Evolutionary conservation across 2,797 vertebrate species (phyloP).

Genomic region (Leucoraja ocellata): DNA sequence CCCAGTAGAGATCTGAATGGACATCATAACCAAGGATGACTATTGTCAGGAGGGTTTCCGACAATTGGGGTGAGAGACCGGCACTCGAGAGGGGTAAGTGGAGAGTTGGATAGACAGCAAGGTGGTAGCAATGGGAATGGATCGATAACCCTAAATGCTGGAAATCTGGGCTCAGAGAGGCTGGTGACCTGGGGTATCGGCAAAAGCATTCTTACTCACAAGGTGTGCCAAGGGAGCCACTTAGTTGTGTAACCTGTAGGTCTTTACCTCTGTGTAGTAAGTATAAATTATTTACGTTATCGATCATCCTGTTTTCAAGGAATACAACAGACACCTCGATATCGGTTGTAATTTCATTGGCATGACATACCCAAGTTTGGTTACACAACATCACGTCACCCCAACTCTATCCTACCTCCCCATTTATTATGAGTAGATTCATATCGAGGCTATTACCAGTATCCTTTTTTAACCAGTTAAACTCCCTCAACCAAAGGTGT

Average conservation of each 20-base stretch:
- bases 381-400: neutral
- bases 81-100: neutral
- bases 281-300: neutral
- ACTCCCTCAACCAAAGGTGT: neutral
- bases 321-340: neutral
- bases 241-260: too few relatives aligned
- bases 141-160: neutral
- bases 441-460: neutral
- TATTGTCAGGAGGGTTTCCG: neutral
- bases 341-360: neutral
- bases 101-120: neutral
- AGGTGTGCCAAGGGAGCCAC: neutral
- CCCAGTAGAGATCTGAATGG: too few relatives aligned
- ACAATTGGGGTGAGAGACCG: neutral
- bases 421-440: neutral
- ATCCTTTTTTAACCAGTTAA: neutral
- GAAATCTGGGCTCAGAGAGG: neutral
- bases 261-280: neutral
- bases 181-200: neutral
- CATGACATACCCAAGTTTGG: neutral
- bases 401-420: neutral
- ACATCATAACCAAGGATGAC: neutral
- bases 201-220: neutral
- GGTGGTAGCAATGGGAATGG: neutral
- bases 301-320: neutral